A percentile compares a stretch with the other conserved stretches of the same genome.
Conservation (phyloP, 2,888 invertebrate species). For the Lepetodrilus schrolli region DNA sequence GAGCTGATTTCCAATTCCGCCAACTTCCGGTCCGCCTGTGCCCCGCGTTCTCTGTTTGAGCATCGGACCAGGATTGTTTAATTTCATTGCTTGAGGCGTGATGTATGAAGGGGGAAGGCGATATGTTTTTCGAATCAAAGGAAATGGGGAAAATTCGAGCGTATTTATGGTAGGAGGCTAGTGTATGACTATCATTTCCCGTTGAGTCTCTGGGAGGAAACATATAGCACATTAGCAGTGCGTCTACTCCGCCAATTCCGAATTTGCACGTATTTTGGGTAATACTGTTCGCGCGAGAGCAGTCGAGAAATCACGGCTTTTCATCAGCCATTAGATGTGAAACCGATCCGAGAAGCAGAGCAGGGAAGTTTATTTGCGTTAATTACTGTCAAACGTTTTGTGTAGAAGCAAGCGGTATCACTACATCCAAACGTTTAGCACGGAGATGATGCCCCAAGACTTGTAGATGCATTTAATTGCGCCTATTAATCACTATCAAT, state of each 20-base stretch:
- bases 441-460: neutral
- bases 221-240: neutral
- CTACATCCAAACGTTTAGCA: neutral
- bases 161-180: constrained; percentile 27
- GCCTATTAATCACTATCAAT: constrained; percentile 21
- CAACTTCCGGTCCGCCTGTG: neutral
- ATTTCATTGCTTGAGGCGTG: constrained; percentile 29
- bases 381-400: constrained; percentile 29
- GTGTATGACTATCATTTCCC: constrained; percentile 31
- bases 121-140: constrained; percentile 32
- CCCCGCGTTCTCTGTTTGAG: constrained; percentile 16
- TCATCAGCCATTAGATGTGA: neutral
- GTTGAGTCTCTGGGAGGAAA: neutral
- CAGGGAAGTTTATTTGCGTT: constrained; percentile 20
- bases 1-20: constrained; percentile 16
- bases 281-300: neutral
- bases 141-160: constrained; percentile 29
- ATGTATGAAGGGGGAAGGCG: constrained; percentile 26
- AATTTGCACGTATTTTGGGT: neutral
- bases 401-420: neutral
- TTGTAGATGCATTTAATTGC: constrained; percentile 8
- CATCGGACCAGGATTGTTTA: constrained; percentile 26
- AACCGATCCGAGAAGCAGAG: constrained; percentile 5
- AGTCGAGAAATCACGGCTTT: neutral
- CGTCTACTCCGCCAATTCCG: neutral